Conservation (phyloP, 2,113 vertebrate species). For the Laticauda laticaudata region DNA sequence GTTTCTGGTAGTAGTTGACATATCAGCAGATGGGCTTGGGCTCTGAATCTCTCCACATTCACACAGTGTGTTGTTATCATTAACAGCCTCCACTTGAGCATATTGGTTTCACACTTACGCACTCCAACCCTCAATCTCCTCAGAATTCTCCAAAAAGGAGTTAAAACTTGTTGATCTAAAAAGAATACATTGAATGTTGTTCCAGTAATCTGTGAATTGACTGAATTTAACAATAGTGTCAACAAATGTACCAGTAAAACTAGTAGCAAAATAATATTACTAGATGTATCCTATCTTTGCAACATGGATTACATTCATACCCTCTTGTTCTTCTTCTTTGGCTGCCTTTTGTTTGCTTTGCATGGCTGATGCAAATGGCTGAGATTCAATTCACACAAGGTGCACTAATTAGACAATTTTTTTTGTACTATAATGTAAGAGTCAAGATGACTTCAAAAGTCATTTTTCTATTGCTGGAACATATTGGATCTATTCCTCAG, state of each 20-base stretch:
- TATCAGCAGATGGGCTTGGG: too few species aligned
- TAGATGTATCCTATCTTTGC: neutral
- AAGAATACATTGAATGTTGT: neutral
- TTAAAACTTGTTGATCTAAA: neutral
- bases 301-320: neutral
- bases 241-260: neutral
- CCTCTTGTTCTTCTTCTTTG: conserved; percentile 22
- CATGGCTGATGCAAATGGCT: conserved; percentile 27
- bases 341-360: conserved; percentile 2
- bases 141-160: too few species aligned
- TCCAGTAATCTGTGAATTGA: neutral
- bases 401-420: conserved; percentile 59
- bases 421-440: conserved; percentile 28
- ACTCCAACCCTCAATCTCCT: too few species aligned
- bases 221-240: neutral
- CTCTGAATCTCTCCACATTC: too few species aligned
- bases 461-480: conserved; percentile 44
- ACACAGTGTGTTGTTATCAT: too few species aligned
- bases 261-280: neutral
- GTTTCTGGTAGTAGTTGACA: too few species aligned
- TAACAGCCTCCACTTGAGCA: too few species aligned
- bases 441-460: conserved; percentile 53
- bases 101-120: too few species aligned
- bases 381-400: conserved; percentile 24
- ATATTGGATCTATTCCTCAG: conserved; percentile 52